A percentile compares a stretch with the other conserved stretches of the same genome.
Conservation (phyloP, 2,113 vertebrate species). For the Taxidea taxus region DNA sequence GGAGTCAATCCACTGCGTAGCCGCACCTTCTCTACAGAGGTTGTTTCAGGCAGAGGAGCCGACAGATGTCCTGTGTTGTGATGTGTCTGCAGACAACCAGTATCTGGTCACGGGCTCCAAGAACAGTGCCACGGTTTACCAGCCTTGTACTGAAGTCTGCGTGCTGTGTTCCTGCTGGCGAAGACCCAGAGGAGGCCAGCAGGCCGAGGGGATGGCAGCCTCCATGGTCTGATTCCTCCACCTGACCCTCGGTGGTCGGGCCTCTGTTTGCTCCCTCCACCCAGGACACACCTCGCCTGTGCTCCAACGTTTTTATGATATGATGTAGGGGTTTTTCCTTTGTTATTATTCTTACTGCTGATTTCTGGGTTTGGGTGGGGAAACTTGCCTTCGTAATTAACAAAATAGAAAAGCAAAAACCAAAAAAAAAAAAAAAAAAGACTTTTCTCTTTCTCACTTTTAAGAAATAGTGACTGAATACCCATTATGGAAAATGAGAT, state of each 20-base stretch:
- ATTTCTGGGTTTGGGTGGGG: not conserved
- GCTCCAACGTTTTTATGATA: not conserved
- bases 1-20: not conserved
- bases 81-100: slow-evolving; percentile 47
- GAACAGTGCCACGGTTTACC: slow-evolving; percentile 36
- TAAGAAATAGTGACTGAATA: not conserved
- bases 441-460: not conserved
- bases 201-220: not conserved
- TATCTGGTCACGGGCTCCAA: slow-evolving; percentile 67
- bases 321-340: not conserved
- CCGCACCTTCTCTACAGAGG: slow-evolving; percentile 35
- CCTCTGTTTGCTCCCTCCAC: too few species aligned
- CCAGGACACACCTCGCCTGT: not conserved
- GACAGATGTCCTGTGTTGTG: slow-evolving; percentile 57
- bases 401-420: slow-evolving; percentile 56
- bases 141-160: slow-evolving; percentile 42
- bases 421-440: too few species aligned
- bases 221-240: rapidly evolving
- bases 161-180: not conserved
- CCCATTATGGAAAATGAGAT: not conserved
- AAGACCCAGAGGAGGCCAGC: not conserved
- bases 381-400: slow-evolving; percentile 28
- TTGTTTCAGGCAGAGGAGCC: slow-evolving; percentile 64
- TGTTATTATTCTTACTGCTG: slow-evolving; percentile 2
- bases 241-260: not conserved